Base-by-base conservation (phyloP, 2,113 vertebrate genomes). In the Alosa alosa region DNA sequence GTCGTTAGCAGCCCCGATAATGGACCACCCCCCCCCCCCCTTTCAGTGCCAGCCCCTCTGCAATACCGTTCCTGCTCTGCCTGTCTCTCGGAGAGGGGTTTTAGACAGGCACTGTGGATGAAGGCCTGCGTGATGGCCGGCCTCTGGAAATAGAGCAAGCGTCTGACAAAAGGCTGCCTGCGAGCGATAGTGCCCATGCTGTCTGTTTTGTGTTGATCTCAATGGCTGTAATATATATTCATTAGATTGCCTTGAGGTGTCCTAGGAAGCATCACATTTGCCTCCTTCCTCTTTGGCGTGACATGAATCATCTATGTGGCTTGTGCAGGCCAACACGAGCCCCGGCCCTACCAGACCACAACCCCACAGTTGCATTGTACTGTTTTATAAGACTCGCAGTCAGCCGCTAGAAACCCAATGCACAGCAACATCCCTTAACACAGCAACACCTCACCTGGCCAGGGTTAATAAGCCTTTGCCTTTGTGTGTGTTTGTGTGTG, bases 1-100 rank as follows among this genome's bases (percentile, higher is more conserved):
- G 52, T 83, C 64, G 46, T 83, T 50, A 86, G 47, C 86, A 55
- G 47, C 82, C 41, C 47, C 52, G 78, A 78, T 83, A 68, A 68
- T 68, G 64, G 64, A 22, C 57, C 50, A 15, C 17, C 50, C 41
- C 41, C 41, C 41, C 41, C 41, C 20, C 18, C 18, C n/a, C 64
- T 8, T 9, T 68, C 60, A 68, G n/a, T 31, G n/a, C 60, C 22
- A 10, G 60, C 60, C 22, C 15, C 20, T 5, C 55, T 60, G 55
- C 55, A 60, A 4, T 22, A 20, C 55, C 20, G 55, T 60, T 18
- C 55, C 55, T 60, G 50, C 50, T 15, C 11, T 17, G 55, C 55
- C 55, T 60, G 55, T 60, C 20, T 22, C 15, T 18, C 13, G 50
- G 7, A 49, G 41, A 49, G 7, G 6, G 50, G 50, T 3, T 52